Conservation (phyloP, 1,140 invertebrate species). For the Gryllus bimaculatus region DNA sequence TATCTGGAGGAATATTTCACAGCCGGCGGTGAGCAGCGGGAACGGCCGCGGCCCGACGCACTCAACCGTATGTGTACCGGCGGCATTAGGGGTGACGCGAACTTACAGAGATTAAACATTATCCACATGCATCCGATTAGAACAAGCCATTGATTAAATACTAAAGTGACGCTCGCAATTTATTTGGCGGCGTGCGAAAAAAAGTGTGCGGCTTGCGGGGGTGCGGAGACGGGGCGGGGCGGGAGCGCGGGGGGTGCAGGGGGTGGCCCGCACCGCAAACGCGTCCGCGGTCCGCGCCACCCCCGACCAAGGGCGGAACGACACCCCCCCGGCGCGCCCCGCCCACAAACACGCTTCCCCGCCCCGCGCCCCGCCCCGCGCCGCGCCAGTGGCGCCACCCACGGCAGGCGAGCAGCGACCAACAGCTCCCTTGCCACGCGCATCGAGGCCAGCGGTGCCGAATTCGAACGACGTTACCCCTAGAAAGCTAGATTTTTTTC, state of each 20-base stretch:
- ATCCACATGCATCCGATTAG: neutral
- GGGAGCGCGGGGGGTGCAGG: too few relatives aligned
- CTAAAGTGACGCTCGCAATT: neutral
- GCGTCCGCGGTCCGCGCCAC: neutral
- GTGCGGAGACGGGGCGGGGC: neutral
- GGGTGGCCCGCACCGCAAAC: neutral
- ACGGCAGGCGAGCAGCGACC: too few relatives aligned
- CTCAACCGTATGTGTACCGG: neutral
- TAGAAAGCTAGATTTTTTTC: too few relatives aligned
- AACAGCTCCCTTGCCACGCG: too few relatives aligned
- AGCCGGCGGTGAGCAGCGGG: neutral
- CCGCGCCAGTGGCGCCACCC: neutral
- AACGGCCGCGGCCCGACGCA: neutral
- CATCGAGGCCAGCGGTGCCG: too few relatives aligned
- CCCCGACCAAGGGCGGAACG: neutral
- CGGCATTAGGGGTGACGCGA: neutral
- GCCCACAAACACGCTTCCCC: too few relatives aligned
- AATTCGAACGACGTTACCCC: too few relatives aligned
- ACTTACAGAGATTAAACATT: constrained; percentile 5
- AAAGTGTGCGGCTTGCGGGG: neutral
- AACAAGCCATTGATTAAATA: constrained; percentile 5
- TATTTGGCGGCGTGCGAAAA: neutral
- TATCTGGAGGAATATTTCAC: neutral
- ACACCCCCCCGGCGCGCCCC: too few relatives aligned
- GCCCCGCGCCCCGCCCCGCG: too few relatives aligned